These are phyloP conservation scores for Hedychridium roseum DNA, from an alignment of 2,888 invertebrate species.

Conservation along the genomic window DNA sequence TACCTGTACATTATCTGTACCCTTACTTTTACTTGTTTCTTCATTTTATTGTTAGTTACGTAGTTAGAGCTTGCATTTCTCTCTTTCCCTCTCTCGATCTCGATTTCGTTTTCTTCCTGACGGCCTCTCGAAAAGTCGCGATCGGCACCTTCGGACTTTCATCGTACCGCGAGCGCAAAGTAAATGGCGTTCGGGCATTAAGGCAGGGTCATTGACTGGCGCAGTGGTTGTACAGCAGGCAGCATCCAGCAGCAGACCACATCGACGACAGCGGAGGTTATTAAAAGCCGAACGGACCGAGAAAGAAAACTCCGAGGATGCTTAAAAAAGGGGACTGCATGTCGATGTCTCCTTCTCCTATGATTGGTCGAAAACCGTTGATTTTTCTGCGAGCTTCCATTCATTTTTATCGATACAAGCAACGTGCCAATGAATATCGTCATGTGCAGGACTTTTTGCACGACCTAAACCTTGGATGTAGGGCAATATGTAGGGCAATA, in stretches of 20 bases:
- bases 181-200: constrained; percentile 46
- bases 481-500: too few relatives aligned
- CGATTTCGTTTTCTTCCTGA: background rate
- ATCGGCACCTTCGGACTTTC: constrained; percentile 11
- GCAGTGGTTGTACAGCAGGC: constrained; percentile 32
- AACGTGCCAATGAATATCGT: constrained; percentile 28
- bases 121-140: background rate
- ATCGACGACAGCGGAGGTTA: constrained; percentile 47
- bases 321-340: constrained; percentile 36
- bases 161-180: constrained; percentile 29
- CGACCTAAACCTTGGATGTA: constrained; percentile 47
- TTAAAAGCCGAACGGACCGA: constrained; percentile 48
- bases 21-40: too few relatives aligned
- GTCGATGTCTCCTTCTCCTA: constrained; percentile 19
- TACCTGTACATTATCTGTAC: too few relatives aligned
- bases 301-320: constrained; percentile 34
- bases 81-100: too few relatives aligned
- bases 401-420: background rate
- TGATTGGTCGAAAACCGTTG: background rate
- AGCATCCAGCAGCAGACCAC: constrained; percentile 23
- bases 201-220: constrained; percentile 57
- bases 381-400: background rate
- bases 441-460: too few relatives aligned
- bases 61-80: too few relatives aligned
- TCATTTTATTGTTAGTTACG: too few relatives aligned